These are phyloP conservation scores for Wiebesia pumilae DNA, from an alignment of 1,140 invertebrate species.

Conservation along the genomic window DNA sequence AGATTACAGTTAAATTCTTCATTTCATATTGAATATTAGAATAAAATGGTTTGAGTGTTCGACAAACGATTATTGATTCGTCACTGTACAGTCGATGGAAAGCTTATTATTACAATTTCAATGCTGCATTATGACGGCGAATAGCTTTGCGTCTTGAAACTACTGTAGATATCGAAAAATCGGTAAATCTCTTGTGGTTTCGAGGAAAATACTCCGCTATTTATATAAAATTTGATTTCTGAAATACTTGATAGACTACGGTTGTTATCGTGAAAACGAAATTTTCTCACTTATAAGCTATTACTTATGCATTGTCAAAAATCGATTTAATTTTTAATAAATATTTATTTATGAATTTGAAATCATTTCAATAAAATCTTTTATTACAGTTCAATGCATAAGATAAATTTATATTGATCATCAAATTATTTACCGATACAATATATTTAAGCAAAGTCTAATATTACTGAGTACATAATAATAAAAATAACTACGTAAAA, in stretches of 20 bases:
- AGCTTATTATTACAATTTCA: not conserved
- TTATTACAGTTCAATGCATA: not conserved
- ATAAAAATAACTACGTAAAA: too few species aligned
- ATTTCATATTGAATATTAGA: not conserved
- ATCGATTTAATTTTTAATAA: not conserved
- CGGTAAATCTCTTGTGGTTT: not conserved
- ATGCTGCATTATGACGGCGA: not conserved
- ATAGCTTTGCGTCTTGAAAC: not conserved
- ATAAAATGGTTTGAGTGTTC: conserved; percentile 8
- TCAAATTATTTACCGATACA: too few species aligned
- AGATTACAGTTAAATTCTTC: too few species aligned
- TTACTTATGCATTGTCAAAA: not conserved
- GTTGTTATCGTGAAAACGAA: not conserved
- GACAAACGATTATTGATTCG: conserved; percentile 23
- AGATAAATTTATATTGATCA: not conserved
- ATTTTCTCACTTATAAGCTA: not conserved
- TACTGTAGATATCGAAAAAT: not conserved
- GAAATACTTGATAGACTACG: not conserved
- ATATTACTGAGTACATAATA: too few species aligned
- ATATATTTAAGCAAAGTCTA: too few species aligned
- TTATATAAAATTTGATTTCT: conserved; percentile 22
- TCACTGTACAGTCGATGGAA: not conserved
- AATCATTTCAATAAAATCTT: not conserved
- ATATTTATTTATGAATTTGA: not conserved
- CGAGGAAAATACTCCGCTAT: not conserved